phyloP scores from a whole-genome alignment of 2,797 vertebrate genomes.

The Hoplostethus atlanticus region DNA sequence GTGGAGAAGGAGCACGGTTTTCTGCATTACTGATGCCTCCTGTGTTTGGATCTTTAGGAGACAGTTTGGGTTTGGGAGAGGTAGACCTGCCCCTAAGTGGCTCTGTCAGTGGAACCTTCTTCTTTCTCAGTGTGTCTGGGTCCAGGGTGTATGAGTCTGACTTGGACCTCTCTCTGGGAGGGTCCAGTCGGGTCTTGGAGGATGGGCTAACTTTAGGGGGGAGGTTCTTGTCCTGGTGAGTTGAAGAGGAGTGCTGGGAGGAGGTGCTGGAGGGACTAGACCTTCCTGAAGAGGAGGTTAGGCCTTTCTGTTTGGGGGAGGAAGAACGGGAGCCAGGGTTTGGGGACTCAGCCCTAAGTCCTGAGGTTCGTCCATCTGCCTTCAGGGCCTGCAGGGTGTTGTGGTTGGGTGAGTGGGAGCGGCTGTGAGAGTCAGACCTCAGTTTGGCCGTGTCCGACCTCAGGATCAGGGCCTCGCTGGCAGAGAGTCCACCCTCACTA shows the following conservation, averaged over 20 bases:
- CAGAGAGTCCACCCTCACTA: slow-evolving; percentile 89
- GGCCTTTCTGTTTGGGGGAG: slow-evolving; percentile 94
- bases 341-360: slow-evolving; percentile 93
- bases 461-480: slow-evolving; percentile 94
- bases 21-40: slow-evolving; percentile 86
- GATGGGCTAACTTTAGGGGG: slow-evolving; percentile 90
- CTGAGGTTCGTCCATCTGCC: slow-evolving; percentile 90
- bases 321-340: slow-evolving; percentile 93
- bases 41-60: slow-evolving; percentile 88
- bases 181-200: slow-evolving; percentile 93
- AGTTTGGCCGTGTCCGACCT: slow-evolving; percentile 96
- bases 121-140: slow-evolving; percentile 96
- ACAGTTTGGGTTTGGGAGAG: slow-evolving; percentile 94
- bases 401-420: slow-evolving; percentile 98
- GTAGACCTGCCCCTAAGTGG: slow-evolving; percentile 95
- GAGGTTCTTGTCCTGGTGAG: slow-evolving; percentile 92
- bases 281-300: slow-evolving; percentile 86
- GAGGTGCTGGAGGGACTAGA: slow-evolving; percentile 89
- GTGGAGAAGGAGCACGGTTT: slow-evolving; percentile 94
- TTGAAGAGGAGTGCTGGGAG: slow-evolving; percentile 90
- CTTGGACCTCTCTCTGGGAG: slow-evolving; percentile 96
- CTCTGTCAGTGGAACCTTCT: slow-evolving; percentile 95
- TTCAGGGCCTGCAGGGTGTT: slow-evolving; percentile 97
- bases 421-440: slow-evolving; percentile 96
- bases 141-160: slow-evolving; percentile 98